Conservation (phyloP, 2,113 vertebrate genomes). For the Mormyrus iriodes region DNA sequence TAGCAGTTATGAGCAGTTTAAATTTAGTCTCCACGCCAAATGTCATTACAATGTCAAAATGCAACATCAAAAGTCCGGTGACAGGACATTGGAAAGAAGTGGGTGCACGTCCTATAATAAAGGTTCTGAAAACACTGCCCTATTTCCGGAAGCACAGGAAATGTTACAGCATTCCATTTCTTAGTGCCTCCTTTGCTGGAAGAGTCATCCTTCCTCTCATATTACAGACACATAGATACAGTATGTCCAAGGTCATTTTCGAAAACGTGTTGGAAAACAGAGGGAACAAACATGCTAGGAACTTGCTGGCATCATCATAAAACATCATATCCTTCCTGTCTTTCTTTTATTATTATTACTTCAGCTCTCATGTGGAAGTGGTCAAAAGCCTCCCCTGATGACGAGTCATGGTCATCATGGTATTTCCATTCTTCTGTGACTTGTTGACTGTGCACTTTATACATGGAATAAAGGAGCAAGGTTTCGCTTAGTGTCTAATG, state of each 20-base stretch:
- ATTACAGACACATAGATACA: neutral
- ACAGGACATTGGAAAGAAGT: neutral
- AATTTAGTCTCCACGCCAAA: neutral
- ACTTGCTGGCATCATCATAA: conserved; percentile 25
- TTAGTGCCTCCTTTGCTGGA: neutral
- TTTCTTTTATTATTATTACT: neutral
- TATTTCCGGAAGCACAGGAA: neutral
- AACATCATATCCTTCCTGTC: neutral
- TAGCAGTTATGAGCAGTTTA: neutral
- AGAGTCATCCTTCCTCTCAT: neutral
- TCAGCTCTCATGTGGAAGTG: conserved; percentile 26
- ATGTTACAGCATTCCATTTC: neutral
- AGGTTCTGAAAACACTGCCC: neutral
- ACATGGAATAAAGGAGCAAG: neutral
- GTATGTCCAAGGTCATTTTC: neutral
- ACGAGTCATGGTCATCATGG: neutral
- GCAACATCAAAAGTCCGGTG: neutral
- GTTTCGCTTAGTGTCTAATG: conserved; percentile 42
- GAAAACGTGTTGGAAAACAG: neutral
- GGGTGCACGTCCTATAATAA: neutral
- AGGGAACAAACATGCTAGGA: conserved; percentile 27
- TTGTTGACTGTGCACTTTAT: neutral
- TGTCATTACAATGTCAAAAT: neutral
- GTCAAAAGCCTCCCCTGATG: neutral
- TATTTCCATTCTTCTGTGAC: neutral